Evolutionary conservation across 2,888 invertebrate genomes (phyloP).

Genomic region (Ophioninae sp.): DNA sequence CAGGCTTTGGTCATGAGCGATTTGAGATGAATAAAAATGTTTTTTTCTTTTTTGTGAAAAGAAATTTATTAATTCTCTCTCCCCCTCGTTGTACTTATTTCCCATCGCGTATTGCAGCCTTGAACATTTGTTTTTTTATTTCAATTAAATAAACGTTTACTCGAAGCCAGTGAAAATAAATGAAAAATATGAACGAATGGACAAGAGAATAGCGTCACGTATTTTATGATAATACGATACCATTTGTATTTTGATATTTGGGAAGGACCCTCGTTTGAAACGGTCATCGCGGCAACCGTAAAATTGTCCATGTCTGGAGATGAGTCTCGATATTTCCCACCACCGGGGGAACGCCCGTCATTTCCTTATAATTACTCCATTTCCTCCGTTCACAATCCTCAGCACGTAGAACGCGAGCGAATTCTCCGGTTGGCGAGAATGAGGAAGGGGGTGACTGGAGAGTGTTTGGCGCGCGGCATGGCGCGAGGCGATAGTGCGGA

Average conservation of each 20-base stretch:
- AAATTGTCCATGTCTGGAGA: slow-evolving; percentile 58
- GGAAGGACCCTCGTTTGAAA: not conserved
- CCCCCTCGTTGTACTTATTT: not conserved
- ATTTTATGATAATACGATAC: slow-evolving; percentile 5
- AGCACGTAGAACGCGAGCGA: slow-evolving; percentile 62
- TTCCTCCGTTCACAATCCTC: slow-evolving; percentile 71
- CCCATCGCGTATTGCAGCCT: not conserved
- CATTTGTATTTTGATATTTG: slow-evolving; percentile 14
- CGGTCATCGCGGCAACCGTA: slow-evolving; percentile 41
- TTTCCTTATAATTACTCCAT: slow-evolving; percentile 80
- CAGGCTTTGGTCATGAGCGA: too few species aligned
- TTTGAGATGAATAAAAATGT: too few species aligned
- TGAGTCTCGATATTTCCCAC: slow-evolving; percentile 73
- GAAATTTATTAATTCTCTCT: not conserved
- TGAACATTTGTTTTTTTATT: not conserved
- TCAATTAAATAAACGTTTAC: not conserved
- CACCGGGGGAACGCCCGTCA: slow-evolving; percentile 78
- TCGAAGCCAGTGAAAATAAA: not conserved
- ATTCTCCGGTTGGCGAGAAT: slow-evolving; percentile 48
- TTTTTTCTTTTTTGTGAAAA: too few species aligned
- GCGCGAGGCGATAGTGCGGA: slow-evolving; percentile 67
- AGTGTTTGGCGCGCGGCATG: slow-evolving; percentile 65
- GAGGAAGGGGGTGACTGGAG: slow-evolving; percentile 19
- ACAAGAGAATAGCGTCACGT: not conserved
- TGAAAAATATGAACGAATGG: not conserved